Percentiles rank a stretch among this genome's conserved stretches.
Evolutionary conservation across 2,888 invertebrate genomes (phyloP).

Genomic region (Macrosiphum euphorbiae): DNA sequence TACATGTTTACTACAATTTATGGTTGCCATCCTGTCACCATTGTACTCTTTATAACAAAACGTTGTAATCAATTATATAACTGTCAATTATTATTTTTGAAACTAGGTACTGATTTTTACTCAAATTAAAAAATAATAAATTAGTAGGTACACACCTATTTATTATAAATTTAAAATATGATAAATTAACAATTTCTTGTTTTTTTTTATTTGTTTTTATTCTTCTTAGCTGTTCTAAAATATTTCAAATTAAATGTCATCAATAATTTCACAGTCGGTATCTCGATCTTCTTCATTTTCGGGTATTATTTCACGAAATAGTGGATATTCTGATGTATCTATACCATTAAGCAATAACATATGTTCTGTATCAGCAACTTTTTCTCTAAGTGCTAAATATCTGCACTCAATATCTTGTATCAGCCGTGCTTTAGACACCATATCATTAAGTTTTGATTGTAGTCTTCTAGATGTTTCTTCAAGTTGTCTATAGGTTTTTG

Average conservation of each 20-base stretch:
- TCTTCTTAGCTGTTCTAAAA: too few species aligned
- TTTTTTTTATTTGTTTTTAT: too few species aligned
- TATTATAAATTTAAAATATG: background rate
- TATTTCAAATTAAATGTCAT: background rate
- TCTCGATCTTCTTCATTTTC: too few species aligned
- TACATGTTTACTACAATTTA: too few species aligned
- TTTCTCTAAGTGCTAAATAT: background rate
- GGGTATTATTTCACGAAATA: background rate
- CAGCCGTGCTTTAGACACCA: background rate
- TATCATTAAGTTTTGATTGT: background rate
- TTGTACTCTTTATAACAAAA: background rate
- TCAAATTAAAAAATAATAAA: background rate
- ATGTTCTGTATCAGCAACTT: conserved; percentile 34
- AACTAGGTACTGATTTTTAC: background rate
- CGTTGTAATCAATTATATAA: background rate
- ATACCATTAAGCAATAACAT: background rate
- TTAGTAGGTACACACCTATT: background rate
- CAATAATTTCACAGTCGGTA: background rate
- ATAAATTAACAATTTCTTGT: background rate
- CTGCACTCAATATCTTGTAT: background rate
- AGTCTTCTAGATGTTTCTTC: background rate
- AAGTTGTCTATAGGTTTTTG: too few species aligned
- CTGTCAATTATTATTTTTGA: background rate
- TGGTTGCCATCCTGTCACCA: background rate
- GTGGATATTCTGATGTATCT: conserved; percentile 35